Conservation (phyloP, 2,113 vertebrate genomes). For the Nothobranchius furzeri region DNA sequence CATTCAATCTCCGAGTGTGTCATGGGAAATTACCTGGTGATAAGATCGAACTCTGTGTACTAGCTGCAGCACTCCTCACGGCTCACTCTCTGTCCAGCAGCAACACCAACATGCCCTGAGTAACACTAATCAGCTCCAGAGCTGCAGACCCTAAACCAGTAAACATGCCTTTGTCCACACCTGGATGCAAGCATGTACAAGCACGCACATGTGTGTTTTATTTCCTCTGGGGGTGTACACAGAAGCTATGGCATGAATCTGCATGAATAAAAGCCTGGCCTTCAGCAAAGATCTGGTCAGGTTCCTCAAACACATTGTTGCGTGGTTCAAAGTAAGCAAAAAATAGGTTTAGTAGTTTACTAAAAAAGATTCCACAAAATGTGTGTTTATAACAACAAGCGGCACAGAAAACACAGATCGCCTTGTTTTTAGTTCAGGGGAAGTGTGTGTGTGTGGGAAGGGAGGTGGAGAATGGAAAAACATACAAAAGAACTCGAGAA, state of each 20-base stretch:
- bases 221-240: constrained; percentile 38
- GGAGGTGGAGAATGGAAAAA: constrained; percentile 65
- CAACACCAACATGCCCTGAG: constrained; percentile 64
- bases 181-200: constrained; percentile 15
- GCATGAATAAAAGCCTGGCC: constrained; percentile 17
- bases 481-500: constrained; percentile 72
- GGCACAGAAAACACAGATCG: constrained; percentile 19
- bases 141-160: constrained; percentile 45
- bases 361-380: neutral
- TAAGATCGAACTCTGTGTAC: constrained; percentile 49
- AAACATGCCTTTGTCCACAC: constrained; percentile 28
- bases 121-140: constrained; percentile 78
- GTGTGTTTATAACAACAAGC: constrained; percentile 22
- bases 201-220: constrained; percentile 19
- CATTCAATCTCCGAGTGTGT: constrained; percentile 19
- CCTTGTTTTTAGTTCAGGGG: constrained; percentile 29
- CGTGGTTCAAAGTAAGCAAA: neutral
- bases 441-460: constrained; percentile 24
- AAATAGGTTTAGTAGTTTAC: constrained; percentile 23
- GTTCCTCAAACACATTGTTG: neutral
- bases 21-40: constrained; percentile 60
- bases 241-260: constrained; percentile 55
- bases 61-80: constrained; percentile 63
- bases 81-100: constrained; percentile 65
- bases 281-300: constrained; percentile 30